Evolutionary conservation across 1,140 invertebrate genomes (phyloP), one percentile per base, ranked within the genome.

Genomic region (Lepidurus apus): DNA sequence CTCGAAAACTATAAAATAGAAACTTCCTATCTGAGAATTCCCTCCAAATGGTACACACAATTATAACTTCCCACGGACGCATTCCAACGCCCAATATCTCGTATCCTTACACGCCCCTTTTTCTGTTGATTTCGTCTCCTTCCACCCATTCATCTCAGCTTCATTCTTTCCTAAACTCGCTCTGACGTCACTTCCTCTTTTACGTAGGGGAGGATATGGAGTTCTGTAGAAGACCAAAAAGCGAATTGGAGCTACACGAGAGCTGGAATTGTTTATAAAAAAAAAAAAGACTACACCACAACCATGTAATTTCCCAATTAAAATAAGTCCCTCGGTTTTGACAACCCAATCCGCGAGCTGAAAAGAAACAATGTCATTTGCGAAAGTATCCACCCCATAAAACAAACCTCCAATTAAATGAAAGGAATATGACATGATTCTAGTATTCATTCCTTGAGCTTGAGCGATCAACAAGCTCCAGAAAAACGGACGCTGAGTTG

Each of bases 31-130:
- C 17, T 65, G 17, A 65, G 7, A 65, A 65, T 65, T 21, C 34
- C 34, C 34, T 34, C 34, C 34, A 34, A 34, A 34, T 34, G 3
- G 3, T 34, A 34, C 4, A 34, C 4, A 34, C 34, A 34, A 34
- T 34, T 3, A 34, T 13, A 65, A 21, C 9, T 65, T 65, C 17
- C 53, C 53, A 21, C 21, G 53, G 21, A 65, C 17, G 53, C 53
- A 65, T 65, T 65, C 53, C 53, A 65, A 65, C 53, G 53, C 53
- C 53, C 53, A 65, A 21, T 65, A 65, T 65, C 53, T 13, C 53
- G 53, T 65, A 65, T 21, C 53, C 53, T 65, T 65, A 65, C 53
- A 65, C 53, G 53, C 53, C 53, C 53, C 53, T 65, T 65, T 21
- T 21, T 21, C 53, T n/a, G 53, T n/a, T 21, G 34, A 34, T 65